Evolutionary conservation across 2,888 invertebrate genomes (phyloP).

Genomic region (Meandrusa payeni): DNA sequence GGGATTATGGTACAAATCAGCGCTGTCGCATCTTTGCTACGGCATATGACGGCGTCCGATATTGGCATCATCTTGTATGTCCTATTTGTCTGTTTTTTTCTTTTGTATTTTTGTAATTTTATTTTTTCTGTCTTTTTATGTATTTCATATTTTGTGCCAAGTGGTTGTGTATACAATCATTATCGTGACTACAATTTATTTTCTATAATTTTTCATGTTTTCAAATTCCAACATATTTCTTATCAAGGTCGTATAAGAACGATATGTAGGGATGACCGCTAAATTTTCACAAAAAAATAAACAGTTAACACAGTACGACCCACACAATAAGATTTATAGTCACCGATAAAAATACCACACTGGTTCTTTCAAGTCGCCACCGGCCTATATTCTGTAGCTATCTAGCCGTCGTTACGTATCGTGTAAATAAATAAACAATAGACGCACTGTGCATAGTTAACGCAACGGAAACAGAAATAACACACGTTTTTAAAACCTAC

Average conservation of each 20-base stretch:
- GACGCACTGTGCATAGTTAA: slow-evolving; percentile 25
- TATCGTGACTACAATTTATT: no score
- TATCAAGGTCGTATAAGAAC: slow-evolving; percentile 6
- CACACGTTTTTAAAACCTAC: no score
- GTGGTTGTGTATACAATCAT: no score
- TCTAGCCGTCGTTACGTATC: slow-evolving; percentile 32
- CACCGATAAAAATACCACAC: slow-evolving; percentile 67
- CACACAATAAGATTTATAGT: slow-evolving; percentile 72
- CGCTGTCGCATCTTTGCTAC: no score
- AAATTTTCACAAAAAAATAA: slow-evolving; percentile 53
- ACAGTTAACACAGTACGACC: slow-evolving; percentile 46
- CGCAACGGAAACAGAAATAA: slow-evolving; percentile 30
- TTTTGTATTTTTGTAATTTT: no score
- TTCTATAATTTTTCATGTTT: slow-evolving; percentile 3
- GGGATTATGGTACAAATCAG: no score
- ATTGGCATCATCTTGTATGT: no score
- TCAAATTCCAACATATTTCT: slow-evolving; percentile 5
- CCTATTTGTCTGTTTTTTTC: no score
- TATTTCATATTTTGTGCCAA: no score
- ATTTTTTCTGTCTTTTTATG: no score
- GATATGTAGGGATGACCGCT: slow-evolving; percentile 33
- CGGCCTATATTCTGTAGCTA: slow-evolving; percentile 38
- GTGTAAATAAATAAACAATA: slow-evolving; percentile 42
- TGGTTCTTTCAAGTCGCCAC: slow-evolving; percentile 52
- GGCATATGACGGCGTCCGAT: no score